Conservation (phyloP, 2,888 invertebrate genomes). For the Cephonodes hylas region DNA sequence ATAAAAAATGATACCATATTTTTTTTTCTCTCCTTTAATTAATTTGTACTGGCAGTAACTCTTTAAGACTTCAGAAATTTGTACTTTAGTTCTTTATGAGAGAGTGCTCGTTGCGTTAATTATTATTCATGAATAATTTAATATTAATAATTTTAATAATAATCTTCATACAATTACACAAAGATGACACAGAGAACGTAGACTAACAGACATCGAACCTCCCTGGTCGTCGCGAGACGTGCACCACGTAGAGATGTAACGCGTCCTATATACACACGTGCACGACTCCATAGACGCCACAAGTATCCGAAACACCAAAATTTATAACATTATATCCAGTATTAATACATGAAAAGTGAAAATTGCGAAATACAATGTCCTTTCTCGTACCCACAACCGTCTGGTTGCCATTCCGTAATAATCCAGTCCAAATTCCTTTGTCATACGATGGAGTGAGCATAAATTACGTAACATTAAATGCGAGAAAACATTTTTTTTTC, state of each 20-base stretch:
- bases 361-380: neutral
- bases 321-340: constrained; percentile 20
- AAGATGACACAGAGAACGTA: constrained; percentile 69
- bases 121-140: constrained; percentile 39
- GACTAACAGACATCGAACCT: constrained; percentile 62
- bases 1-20: constrained; percentile 60
- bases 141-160: constrained; percentile 33
- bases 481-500: constrained; percentile 59
- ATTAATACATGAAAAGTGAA: constrained; percentile 17
- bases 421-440: constrained; percentile 39
- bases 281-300: neutral
- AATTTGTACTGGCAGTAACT: constrained; percentile 79
- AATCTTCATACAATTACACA: constrained; percentile 39
- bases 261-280: neutral
- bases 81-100: constrained; percentile 73
- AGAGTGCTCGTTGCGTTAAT: constrained; percentile 67
- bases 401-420: neutral
- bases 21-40: constrained; percentile 51
- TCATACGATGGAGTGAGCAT: constrained; percentile 65
- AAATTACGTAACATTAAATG: constrained; percentile 63
- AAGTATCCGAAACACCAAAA: neutral
- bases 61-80: constrained; percentile 76
- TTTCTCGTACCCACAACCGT: neutral
- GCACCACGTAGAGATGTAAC: neutral
- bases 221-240: constrained; percentile 49